Conservation (phyloP, 2,797 vertebrate genomes). For the Rhinichthys osculus region DNA sequence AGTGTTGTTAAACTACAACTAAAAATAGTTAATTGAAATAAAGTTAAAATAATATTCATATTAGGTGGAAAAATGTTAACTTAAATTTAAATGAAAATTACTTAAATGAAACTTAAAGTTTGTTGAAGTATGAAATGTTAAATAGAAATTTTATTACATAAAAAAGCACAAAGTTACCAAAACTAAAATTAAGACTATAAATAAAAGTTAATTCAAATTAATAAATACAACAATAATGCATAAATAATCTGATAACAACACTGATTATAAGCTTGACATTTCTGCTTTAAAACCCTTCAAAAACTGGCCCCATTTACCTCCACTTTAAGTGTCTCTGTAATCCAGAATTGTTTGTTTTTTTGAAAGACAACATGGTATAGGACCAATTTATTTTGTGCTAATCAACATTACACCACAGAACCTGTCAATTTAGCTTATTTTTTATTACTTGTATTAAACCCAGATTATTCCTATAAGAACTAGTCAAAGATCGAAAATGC, state of each 20-base stretch:
- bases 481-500: neutral
- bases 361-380: neutral
- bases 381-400: neutral
- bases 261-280: neutral
- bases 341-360: neutral
- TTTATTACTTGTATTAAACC: neutral
- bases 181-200: neutral
- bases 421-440: neutral
- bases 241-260: neutral
- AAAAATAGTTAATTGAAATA: too few species aligned
- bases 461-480: neutral
- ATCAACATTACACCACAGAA: neutral
- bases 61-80: neutral
- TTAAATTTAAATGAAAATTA: too few species aligned
- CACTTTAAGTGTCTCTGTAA: neutral
- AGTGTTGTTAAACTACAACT: neutral
- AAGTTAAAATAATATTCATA: too few species aligned
- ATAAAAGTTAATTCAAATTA: neutral
- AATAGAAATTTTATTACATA: too few species aligned
- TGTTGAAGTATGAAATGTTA: too few species aligned
- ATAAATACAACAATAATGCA: neutral
- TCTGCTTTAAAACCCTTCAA: neutral
- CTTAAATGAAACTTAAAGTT: too few species aligned
- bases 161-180: neutral
- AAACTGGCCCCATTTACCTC: neutral